Evolutionary conservation across 2,113 vertebrate species (phyloP), one percentile per base, ranked within the genome.

Genomic region (Ploceus nigricollis): DNA sequence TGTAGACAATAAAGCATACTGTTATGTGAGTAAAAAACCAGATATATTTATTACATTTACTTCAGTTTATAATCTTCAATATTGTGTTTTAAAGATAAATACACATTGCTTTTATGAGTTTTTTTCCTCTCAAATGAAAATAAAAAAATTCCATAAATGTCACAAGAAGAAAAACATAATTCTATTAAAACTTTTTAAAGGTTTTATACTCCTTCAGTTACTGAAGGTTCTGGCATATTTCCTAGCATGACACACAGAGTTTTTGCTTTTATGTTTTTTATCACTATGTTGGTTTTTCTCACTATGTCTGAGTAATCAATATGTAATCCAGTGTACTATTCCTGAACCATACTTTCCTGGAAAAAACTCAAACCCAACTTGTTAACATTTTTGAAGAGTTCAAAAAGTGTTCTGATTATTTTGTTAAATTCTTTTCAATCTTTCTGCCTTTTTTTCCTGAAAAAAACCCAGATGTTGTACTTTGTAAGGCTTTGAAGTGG

Each of bases 81-180:
- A 25, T 31, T 81, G 45, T 60, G 24, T 73, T 69, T 60, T 78
- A 68, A 64, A 81, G 50, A 22, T 37, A 89, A 85, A 82, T 47
- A 9, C 2, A 1, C 6, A 44, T 76, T 0, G 0, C 9, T 77
- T 63, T 61, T 73, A 27, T 51, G 5, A 68, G 4, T 1, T 22
- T 65, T 65, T 75, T 17, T 16, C 11, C 10, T 57, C 17, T 76
- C 45, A 72, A 88, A n/a, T 56, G 40, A 47, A 63, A 75, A 50
- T 42, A 45, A 65, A 48, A 73, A 39, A 6, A 65, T 61, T 45
- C 20, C 4, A 24, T 72, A 66, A 73, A 50, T 53, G 1, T n/a
- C 6, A 2, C 63, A 50, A 86, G 42, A 48, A 73, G 13, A 39
- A 72, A 90, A 65, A 16, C 4, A 4, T 20, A 70, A 23, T 78